These are phyloP conservation scores for Chionis minor DNA, from an alignment of 2,113 vertebrate species.

Conservation along the genomic window DNA sequence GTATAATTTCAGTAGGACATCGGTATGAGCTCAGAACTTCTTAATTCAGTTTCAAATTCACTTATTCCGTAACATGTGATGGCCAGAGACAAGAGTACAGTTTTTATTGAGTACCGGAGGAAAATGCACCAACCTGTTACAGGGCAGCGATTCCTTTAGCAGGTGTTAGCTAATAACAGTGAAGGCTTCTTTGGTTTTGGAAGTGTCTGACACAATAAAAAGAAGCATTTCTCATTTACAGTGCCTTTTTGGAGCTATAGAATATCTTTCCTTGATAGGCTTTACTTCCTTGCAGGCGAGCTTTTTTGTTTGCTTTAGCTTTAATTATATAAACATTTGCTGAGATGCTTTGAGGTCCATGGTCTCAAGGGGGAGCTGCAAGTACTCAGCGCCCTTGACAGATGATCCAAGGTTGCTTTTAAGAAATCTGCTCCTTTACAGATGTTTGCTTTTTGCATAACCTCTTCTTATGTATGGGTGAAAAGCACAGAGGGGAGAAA, in stretches of 20 bases:
- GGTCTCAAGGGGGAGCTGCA: not conserved
- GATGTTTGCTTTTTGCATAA: not conserved
- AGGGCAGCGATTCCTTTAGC: not conserved
- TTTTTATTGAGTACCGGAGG: not conserved
- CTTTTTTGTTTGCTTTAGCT: not conserved
- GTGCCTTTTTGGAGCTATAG: not conserved
- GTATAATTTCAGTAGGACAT: not conserved
- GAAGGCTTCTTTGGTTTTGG: not conserved
- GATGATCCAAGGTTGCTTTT: not conserved
- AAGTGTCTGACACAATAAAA: not conserved
- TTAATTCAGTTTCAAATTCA: not conserved
- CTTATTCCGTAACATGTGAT: not conserved
- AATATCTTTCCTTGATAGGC: not conserved
- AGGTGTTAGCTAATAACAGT: not conserved
- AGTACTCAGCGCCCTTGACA: not conserved
- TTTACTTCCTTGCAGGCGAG: not conserved
- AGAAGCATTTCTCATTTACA: not conserved
- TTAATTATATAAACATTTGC: not conserved
- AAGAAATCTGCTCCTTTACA: not conserved
- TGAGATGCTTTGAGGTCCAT: not conserved
- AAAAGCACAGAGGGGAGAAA: not conserved
- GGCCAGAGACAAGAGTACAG: fast-evolving
- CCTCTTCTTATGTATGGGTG: not conserved
- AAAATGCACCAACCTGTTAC: not conserved
- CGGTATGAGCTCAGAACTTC: not conserved